These are phyloP conservation scores for Bambusicola thoracicus DNA, from an alignment of 2,113 vertebrate species.

Conservation along the genomic window DNA sequence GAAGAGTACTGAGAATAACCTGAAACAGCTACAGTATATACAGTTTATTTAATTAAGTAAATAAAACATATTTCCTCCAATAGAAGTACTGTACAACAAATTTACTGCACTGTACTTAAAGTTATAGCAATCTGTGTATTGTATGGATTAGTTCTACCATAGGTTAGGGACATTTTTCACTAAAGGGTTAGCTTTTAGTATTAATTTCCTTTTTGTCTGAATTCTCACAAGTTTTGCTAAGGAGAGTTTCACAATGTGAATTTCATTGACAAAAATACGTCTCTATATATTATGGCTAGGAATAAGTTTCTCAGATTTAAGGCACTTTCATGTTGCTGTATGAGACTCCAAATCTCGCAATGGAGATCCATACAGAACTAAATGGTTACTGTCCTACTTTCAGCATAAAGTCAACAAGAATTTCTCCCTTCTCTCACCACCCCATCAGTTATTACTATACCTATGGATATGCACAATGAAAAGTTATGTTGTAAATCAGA, in stretches of 20 bases:
- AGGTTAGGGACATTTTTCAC: neutral
- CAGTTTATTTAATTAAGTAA: constrained; percentile 43
- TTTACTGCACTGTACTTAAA: neutral
- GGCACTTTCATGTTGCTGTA: neutral
- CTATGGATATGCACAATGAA: neutral
- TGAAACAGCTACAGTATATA: neutral
- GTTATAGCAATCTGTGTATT: neutral
- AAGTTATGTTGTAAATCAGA: constrained; percentile 35
- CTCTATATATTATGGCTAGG: neutral
- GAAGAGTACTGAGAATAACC: constrained; percentile 36
- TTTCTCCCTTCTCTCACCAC: neutral
- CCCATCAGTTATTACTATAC: neutral
- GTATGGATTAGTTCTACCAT: neutral
- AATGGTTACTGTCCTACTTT: neutral
- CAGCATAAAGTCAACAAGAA: neutral
- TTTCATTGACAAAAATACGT: neutral
- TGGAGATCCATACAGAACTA: neutral
- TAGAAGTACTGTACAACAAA: neutral
- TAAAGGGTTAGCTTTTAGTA: neutral
- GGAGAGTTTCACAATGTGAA: neutral
- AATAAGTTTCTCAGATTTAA: neutral
- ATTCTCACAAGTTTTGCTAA: neutral
- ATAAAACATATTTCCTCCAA: constrained; percentile 22
- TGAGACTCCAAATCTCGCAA: neutral
- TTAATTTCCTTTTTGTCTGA: neutral